Evolutionary conservation across 1,140 invertebrate species (phyloP).

Genomic region (Kradibia gibbosae): DNA sequence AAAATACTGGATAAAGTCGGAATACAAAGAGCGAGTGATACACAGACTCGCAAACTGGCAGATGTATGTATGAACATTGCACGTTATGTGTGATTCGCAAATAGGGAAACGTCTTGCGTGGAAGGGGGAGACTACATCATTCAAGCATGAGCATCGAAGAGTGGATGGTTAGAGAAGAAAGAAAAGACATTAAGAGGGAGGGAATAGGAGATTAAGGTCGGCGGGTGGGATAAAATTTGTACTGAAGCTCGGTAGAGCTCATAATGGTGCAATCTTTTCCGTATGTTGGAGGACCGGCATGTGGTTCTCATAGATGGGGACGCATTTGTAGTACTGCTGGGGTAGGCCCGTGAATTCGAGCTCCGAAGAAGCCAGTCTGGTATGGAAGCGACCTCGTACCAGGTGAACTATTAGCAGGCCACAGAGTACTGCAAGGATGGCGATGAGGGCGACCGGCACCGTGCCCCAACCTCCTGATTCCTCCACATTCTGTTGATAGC

Average conservation of each 20-base stretch:
- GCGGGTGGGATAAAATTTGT: not conserved
- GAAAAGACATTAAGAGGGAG: not conserved
- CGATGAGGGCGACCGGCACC: conserved; percentile 64
- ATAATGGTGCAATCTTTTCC: conserved; percentile 66
- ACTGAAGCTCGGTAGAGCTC: conserved; percentile 36
- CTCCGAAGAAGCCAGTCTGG: conserved; percentile 61
- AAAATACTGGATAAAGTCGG: no score
- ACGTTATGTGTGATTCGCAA: no score
- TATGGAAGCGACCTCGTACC: conserved; percentile 63
- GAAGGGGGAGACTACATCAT: not conserved
- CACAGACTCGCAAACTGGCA: not conserved
- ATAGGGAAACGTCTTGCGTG: not conserved
- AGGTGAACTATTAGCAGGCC: conserved; percentile 63
- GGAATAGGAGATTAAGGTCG: not conserved
- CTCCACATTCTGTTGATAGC: not conserved
- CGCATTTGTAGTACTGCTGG: conserved; percentile 69
- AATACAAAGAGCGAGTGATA: no score
- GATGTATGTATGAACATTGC: no score
- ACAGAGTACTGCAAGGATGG: conserved; percentile 61
- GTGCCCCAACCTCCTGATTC: conserved; percentile 61
- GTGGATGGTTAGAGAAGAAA: not conserved
- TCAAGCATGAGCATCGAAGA: not conserved
- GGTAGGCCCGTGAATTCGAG: conserved; percentile 60
- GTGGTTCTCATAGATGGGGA: conserved; percentile 66
- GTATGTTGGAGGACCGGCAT: conserved; percentile 60